Percentiles rank a stretch among this genome's conserved stretches.
phyloP scores from a whole-genome alignment of 2,888 invertebrate genomes.

The Sphinx pinastri region DNA sequence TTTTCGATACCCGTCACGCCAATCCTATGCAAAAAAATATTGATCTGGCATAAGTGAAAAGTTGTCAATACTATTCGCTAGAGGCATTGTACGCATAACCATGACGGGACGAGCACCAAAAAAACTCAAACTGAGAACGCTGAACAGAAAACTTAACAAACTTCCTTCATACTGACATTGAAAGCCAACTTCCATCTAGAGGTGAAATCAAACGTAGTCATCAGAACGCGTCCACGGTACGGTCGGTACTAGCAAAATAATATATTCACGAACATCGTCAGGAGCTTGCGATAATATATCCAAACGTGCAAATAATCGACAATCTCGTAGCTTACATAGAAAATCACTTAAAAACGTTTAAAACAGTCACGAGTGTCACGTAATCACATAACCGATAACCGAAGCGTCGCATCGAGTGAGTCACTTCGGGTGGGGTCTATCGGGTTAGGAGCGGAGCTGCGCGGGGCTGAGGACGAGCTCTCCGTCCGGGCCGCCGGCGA shows the following conservation, averaged over 20 bases:
- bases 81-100: too few species aligned
- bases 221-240: slow-evolving; percentile 11
- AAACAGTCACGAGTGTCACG: slow-evolving; percentile 52
- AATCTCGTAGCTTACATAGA: slow-evolving; percentile 61
- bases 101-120: too few species aligned
- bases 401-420: slow-evolving; percentile 51
- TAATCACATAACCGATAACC: slow-evolving; percentile 61
- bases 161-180: slow-evolving; percentile 19
- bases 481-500: slow-evolving; percentile 79
- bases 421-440: slow-evolving; percentile 64
- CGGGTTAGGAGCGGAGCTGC: slow-evolving; percentile 83
- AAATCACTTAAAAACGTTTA: slow-evolving; percentile 59
- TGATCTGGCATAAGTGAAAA: too few species aligned
- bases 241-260: slow-evolving; percentile 58
- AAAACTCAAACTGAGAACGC: not conserved
- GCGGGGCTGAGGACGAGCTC: slow-evolving; percentile 87
- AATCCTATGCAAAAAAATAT: too few species aligned
- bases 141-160: slow-evolving; percentile 25
- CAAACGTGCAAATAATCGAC: slow-evolving; percentile 77
- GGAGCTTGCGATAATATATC: slow-evolving; percentile 66
- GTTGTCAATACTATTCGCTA: too few species aligned
- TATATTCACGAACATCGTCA: slow-evolving; percentile 54
- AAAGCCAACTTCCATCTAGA: slow-evolving; percentile 21
- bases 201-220: slow-evolving; percentile 5
- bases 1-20: too few species aligned